Conservation (phyloP, 2,113 vertebrate species). For the Gila orcuttii region DNA sequence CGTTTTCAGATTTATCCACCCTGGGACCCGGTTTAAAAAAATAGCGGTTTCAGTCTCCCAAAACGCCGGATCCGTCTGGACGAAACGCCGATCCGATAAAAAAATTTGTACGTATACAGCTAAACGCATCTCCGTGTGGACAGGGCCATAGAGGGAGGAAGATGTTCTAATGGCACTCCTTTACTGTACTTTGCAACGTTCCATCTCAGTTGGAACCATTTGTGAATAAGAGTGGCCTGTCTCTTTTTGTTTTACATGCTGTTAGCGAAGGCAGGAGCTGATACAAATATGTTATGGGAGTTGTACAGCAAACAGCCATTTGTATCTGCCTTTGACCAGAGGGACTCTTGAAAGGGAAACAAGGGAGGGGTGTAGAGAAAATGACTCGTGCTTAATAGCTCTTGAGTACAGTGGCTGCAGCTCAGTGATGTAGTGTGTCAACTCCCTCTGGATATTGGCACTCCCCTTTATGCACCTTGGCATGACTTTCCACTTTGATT, state of each 20-base stretch:
- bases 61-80: too few relatives aligned
- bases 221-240: constrained; percentile 79
- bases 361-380: constrained; percentile 44
- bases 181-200: constrained; percentile 70
- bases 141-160: constrained; percentile 36
- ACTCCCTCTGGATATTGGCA: constrained; percentile 80
- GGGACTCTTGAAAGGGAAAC: constrained; percentile 33
- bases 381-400: constrained; percentile 83
- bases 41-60: too few relatives aligned
- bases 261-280: constrained; percentile 76
- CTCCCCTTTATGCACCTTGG: constrained; percentile 81
- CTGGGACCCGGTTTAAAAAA: too few relatives aligned
- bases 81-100: too few relatives aligned
- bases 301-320: constrained; percentile 94
- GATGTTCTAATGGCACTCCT: constrained; percentile 76
- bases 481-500: constrained; percentile 89
- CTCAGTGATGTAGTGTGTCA: constrained; percentile 77
- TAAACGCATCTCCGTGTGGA: too few relatives aligned
- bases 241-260: constrained; percentile 86
- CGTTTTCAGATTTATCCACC: too few relatives aligned
- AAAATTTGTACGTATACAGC: too few relatives aligned
- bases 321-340: constrained; percentile 80
- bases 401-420: constrained; percentile 80
- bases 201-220: constrained; percentile 72
- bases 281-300: constrained; percentile 81